phyloP scores from a whole-genome alignment of 2,888 invertebrate species.

The Drosophila incognita region DNA sequence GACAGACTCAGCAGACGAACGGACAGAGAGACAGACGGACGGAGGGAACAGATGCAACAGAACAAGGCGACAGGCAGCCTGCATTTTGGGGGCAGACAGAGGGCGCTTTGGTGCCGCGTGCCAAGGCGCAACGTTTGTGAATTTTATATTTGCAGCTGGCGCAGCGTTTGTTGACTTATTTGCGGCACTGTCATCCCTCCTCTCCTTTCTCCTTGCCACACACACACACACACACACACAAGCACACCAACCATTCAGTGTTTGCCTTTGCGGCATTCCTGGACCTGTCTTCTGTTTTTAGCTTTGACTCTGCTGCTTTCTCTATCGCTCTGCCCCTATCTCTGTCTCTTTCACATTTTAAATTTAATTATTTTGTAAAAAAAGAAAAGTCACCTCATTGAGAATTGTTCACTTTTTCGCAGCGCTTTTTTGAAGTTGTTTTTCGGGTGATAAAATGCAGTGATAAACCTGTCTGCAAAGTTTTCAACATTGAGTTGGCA shows the following conservation, averaged over 20 bases:
- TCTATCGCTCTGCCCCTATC: constrained; percentile 1
- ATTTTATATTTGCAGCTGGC: constrained; percentile 69
- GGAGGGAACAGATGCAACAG: not conserved
- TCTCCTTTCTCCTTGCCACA: not conserved
- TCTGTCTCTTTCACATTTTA: constrained; percentile 37
- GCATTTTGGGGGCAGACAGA: constrained; percentile 9
- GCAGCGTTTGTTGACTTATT: constrained; percentile 72
- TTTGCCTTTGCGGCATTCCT: constrained; percentile 30
- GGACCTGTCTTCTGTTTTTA: constrained; percentile 13
- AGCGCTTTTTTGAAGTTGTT: constrained; percentile 51
- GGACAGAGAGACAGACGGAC: not conserved
- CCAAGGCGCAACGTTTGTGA: constrained; percentile 67
- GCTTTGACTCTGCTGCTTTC: not conserved
- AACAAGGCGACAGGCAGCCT: not conserved
- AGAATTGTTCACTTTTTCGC: constrained; percentile 53
- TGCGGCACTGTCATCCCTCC: constrained; percentile 42
- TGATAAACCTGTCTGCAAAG: constrained; percentile 81
- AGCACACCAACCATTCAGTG: not conserved
- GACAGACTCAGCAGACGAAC: not conserved
- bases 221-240: not conserved
- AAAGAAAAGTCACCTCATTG: constrained; percentile 50
- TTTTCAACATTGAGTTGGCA: constrained; percentile 62
- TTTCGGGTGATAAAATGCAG: constrained; percentile 68
- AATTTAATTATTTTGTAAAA: constrained; percentile 68
- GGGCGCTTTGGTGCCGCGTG: constrained; percentile 35